These are phyloP conservation scores for Scopus umbretta DNA, from an alignment of 2,113 vertebrate genomes.

Conservation along the genomic window DNA sequence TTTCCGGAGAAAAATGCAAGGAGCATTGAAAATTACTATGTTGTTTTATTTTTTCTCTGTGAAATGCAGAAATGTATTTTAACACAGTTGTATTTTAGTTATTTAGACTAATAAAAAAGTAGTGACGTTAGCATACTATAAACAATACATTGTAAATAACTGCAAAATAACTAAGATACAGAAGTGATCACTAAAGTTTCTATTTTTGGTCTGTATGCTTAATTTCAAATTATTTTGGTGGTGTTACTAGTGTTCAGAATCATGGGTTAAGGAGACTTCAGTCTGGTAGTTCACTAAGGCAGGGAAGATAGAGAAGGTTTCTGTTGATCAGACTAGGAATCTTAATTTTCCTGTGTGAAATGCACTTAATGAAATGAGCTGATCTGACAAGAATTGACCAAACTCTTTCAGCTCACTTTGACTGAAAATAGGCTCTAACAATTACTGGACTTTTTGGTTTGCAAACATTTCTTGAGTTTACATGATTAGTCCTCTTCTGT, in stretches of 20 bases:
- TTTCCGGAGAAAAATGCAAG: background rate
- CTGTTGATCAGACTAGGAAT: background rate
- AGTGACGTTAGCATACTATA: background rate
- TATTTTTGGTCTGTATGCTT: background rate
- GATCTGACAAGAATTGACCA: background rate
- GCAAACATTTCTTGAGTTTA: background rate
- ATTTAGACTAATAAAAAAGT: background rate
- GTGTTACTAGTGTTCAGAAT: background rate
- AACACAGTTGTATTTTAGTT: background rate
- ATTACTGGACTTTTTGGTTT: background rate
- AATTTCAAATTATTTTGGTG: background rate
- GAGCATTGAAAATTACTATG: background rate
- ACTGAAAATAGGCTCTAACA: background rate
- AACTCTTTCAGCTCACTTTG: background rate
- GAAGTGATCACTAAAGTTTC: background rate
- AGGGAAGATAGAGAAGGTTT: background rate
- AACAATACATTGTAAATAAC: background rate
- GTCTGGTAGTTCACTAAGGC: background rate
- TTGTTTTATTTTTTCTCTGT: background rate
- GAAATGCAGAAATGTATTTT: background rate
- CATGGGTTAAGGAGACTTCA: background rate
- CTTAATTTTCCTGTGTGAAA: background rate
- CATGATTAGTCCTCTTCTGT: background rate
- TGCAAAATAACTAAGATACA: background rate
- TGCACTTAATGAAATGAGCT: background rate